Percentiles rank a stretch among this genome's conserved stretches.
These are phyloP conservation scores for Todus mexicanus DNA, from an alignment of 2,797 vertebrate genomes.

Conservation along the genomic window DNA sequence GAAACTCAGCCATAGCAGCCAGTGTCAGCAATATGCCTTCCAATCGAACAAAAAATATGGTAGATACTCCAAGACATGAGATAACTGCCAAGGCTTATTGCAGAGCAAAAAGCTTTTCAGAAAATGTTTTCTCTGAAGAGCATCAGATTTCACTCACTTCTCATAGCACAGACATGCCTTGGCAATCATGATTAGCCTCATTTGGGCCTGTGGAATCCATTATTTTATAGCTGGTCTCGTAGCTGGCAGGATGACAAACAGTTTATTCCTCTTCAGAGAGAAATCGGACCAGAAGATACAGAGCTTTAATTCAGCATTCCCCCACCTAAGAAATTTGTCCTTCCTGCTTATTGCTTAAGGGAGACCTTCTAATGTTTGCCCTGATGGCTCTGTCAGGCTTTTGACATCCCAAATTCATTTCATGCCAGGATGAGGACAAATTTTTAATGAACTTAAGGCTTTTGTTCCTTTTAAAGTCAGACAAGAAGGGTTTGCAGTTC, in stretches of 20 bases:
- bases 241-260: constrained; percentile 59
- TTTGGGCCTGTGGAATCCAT: constrained; percentile 60
- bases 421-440: background rate
- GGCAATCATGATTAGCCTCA: constrained; percentile 60
- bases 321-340: constrained; percentile 10
- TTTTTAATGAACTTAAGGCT: background rate
- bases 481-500: background rate
- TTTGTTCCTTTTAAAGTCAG: background rate
- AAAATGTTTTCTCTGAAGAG: constrained; percentile 61
- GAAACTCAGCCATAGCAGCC: constrained; percentile 1
- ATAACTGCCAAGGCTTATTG: constrained; percentile 57
- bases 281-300: constrained; percentile 5
- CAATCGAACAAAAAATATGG: constrained; percentile 39
- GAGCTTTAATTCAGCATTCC: background rate
- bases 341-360: constrained; percentile 13
- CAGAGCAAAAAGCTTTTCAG: constrained; percentile 56
- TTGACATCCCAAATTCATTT: background rate
- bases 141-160: constrained; percentile 60
- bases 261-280: constrained; percentile 50
- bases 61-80: constrained; percentile 31
- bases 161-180: constrained; percentile 56
- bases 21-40: constrained; percentile 30
- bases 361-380: background rate
- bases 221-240: constrained; percentile 52
- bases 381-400: background rate